Conservation (phyloP, 2,113 vertebrate species). For the Turdus rufiventris region DNA sequence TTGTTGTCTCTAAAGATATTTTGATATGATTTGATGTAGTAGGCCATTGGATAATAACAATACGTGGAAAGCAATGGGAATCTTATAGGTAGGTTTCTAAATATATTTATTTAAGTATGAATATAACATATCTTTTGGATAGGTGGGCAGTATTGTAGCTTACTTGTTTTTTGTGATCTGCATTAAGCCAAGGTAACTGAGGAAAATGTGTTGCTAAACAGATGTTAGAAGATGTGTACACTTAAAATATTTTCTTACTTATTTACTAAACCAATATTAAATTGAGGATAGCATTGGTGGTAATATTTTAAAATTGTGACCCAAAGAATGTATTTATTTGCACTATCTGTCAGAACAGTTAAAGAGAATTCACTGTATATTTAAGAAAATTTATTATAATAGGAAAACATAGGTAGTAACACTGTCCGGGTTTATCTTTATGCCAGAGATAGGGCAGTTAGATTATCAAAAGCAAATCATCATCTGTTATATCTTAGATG, state of each 20-base stretch:
- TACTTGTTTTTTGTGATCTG: slow-evolving; percentile 47
- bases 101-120: slow-evolving; percentile 71
- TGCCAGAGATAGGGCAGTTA: slow-evolving; percentile 36
- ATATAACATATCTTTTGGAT: slow-evolving; percentile 53
- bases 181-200: slow-evolving; percentile 18
- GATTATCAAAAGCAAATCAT: slow-evolving; percentile 39
- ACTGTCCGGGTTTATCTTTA: slow-evolving; percentile 55
- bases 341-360: slow-evolving; percentile 74
- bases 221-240: slow-evolving; percentile 49
- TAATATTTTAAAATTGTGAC: slow-evolving; percentile 67
- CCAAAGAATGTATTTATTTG: slow-evolving; percentile 85
- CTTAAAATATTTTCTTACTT: slow-evolving; percentile 68
- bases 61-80: slow-evolving; percentile 30
- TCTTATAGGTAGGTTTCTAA: slow-evolving; percentile 53
- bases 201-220: not conserved
- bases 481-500: slow-evolving; percentile 29
- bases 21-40: slow-evolving; percentile 45
- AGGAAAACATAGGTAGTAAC: slow-evolving; percentile 59
- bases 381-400: slow-evolving; percentile 60
- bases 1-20: slow-evolving; percentile 49
- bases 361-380: slow-evolving; percentile 71
- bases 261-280: slow-evolving; percentile 55
- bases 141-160: slow-evolving; percentile 40
- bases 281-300: not conserved
- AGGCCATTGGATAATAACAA: slow-evolving; percentile 35